Evolutionary conservation across 2,888 invertebrate species (phyloP), one percentile per base, ranked within the genome.

Genomic region (Synergus itoensis): DNA sequence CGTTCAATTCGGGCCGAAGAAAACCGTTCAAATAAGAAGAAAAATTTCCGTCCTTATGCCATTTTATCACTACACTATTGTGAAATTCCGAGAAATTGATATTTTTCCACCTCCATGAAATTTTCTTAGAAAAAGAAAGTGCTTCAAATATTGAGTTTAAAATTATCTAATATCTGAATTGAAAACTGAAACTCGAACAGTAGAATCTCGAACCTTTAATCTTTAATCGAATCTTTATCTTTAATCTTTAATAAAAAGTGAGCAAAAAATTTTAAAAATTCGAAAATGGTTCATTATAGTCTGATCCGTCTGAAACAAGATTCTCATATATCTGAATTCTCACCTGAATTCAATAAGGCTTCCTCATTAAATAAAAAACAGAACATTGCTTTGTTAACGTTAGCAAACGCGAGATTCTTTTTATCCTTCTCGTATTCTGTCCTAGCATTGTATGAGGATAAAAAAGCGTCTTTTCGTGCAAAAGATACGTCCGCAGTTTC

Each of bases 401-500:
- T 45, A 65, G 21, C 43, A 67, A 67, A 67, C 21, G 14, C 14
- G 8, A 67, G 45, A 67, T 67, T 21, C 12, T 21, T 67, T 21
- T 45, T 28, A 69, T 69, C 48, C 28, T 48, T 36, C 45, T 28
- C 8, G 28, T 69, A 41, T 65, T 45, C 16, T 69, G 28, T 48
- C 12, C 69, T 48, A 43, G 28, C 45, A 48, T 69, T 69, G 28
- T 48, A 21, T 43, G 67, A 45, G 14, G 16, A 69, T 45, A 69
- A 69, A 45, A 69, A 69, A 69, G 28, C 45, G 18, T 69, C 36
- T 28, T 69, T 65, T 48, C 4, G 28, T 36, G 48, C 43, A 69
- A 69, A 69, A 69, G 69, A 69, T 48, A 48, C 16, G n/a, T 21
- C 69, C 69, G 28, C 69, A 69, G 48, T 69, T 69, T 69, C 45